phyloP scores from a whole-genome alignment of 1,140 invertebrate genomes.

The Neuroterus valhalla region DNA sequence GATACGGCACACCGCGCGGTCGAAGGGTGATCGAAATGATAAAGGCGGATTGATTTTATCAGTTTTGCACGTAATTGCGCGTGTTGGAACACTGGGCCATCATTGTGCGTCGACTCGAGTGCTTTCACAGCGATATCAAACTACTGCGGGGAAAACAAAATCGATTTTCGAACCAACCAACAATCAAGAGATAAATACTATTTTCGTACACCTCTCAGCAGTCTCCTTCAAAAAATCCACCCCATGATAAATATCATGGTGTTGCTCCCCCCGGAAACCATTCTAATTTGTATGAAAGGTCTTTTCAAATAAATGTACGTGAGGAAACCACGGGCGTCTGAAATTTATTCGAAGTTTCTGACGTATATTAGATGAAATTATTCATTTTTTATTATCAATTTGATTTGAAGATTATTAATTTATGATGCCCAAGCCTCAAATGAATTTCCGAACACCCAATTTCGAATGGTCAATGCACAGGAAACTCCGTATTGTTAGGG shows the following conservation, averaged over 20 bases:
- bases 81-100: slow-evolving; percentile 69
- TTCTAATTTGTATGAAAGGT: too few species aligned
- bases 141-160: slow-evolving; percentile 40
- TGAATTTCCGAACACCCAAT: too few species aligned
- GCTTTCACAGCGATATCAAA: slow-evolving; percentile 48
- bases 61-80: slow-evolving; percentile 74
- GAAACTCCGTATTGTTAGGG: too few species aligned
- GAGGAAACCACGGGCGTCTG: too few species aligned
- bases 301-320: too few species aligned
- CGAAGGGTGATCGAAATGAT: slow-evolving; percentile 69
- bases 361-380: too few species aligned
- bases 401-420: too few species aligned
- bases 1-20: slow-evolving; percentile 69
- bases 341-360: too few species aligned
- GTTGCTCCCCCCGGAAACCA: too few species aligned
- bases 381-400: too few species aligned
- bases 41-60: slow-evolving; percentile 71
- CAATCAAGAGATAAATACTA: slow-evolving; percentile 19
- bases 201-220: neutral
- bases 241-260: neutral
- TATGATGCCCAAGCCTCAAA: too few species aligned
- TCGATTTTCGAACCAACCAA: slow-evolving; percentile 23
- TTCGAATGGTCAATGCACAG: too few species aligned
- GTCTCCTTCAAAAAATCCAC: neutral
- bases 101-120: slow-evolving; percentile 59